Evolutionary conservation across 2,888 invertebrate genomes (phyloP), one percentile per base, ranked within the genome.

Genomic region (Harpalus rubripes): DNA sequence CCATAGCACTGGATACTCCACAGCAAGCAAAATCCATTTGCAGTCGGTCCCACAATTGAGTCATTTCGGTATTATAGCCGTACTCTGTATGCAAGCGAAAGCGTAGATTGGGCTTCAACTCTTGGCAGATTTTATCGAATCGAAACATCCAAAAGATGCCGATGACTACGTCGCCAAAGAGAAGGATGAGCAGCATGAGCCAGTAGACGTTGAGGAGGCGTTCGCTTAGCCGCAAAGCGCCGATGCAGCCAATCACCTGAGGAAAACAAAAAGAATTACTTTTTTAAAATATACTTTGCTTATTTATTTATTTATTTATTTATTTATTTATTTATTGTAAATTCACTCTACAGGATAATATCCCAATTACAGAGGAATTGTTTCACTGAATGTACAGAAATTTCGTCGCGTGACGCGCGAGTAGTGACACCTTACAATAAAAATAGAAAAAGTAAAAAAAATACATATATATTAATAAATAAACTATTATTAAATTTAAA

Each of bases 121-220:
- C 96, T 87, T 95, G 94, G 88, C 95, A 95, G 88, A 97, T 94
- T 85, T 93, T 93, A 89, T 96, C 95, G 90, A 95, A 95, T 58
- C 95, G 93, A 91, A 96, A 96, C 86, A 96, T 95, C 97, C 97
- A 97, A 88, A 96, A 96, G 85, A 96, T 94, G 72, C 97, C 97
- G 87, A 97, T 94, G 79, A 96, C 94, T 15, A 95, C 95, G 93
- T 97, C 97, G 85, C 97, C 97, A 89, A 96, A 95, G 82, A 97
- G 93, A 79, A 97, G 92, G 32, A 95, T 95, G 61, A 97, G 92
- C 87, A 97, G 92, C 41, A 96, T 93, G 85, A 96, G 92, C 96
- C 96, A 97, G 91, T 97, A 97, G 86, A 95, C 95, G 92, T 96
- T 96, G 85, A 97, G 93, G 88, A 97, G 93, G 86, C 95, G 94